Evolutionary conservation across 2,797 vertebrate species (phyloP).

Genomic region (Pseudomugil gertrudae): DNA sequence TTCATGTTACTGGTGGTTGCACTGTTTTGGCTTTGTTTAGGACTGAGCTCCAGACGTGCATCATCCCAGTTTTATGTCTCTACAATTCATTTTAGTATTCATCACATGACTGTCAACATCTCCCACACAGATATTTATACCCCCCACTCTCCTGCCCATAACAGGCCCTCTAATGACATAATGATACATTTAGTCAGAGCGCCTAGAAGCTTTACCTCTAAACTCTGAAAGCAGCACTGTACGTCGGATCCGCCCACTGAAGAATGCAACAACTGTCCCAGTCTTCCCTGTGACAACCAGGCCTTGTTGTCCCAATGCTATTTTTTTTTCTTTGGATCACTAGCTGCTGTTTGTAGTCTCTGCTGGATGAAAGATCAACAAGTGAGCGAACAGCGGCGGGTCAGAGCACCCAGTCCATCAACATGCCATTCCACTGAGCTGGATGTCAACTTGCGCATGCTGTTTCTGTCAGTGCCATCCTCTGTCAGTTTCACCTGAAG

Average conservation of each 20-base stretch:
- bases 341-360: slow-evolving; percentile 45
- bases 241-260: slow-evolving; percentile 47
- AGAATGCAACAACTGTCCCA: slow-evolving; percentile 55
- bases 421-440: slow-evolving; percentile 26
- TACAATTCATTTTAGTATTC: slow-evolving; percentile 2
- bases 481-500: slow-evolving; percentile 28
- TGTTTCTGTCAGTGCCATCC: slow-evolving; percentile 26
- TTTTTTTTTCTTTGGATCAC: slow-evolving; percentile 31
- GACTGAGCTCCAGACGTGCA: not conserved
- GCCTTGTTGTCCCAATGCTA: slow-evolving; percentile 34
- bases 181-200: slow-evolving; percentile 60
- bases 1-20: slow-evolving; percentile 1
- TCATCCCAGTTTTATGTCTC: slow-evolving; percentile 4
- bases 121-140: slow-evolving; percentile 35
- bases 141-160: slow-evolving; percentile 12
- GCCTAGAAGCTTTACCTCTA: slow-evolving; percentile 32
- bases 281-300: slow-evolving; percentile 40
- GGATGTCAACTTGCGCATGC: slow-evolving; percentile 16
- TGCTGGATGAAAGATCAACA: slow-evolving; percentile 43
- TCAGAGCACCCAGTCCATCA: slow-evolving; percentile 15
- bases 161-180: slow-evolving; percentile 57
- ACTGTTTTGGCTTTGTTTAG: not conserved
- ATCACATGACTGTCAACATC: slow-evolving; percentile 27
- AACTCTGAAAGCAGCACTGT: slow-evolving; percentile 58
- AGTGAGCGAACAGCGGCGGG: slow-evolving; percentile 32